Percentiles rank a stretch among this genome's conserved stretches.
Conservation (phyloP, 2,113 vertebrate species). For the cat (Felis catus) region F.catus_Fca126_mat1.0 CM031423.1:1407501-1408000, state of each 20-base stretch:
- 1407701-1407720: accelerated
- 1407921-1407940: background rate
- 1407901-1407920: background rate
- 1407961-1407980: background rate
- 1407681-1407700: background rate
- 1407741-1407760: background rate
- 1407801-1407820: background rate
- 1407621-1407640: background rate
- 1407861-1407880: background rate
- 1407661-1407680: background rate
- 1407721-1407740: background rate
- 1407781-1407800: background rate
- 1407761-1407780: background rate
- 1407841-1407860: background rate
- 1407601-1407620: accelerated
- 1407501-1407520: background rate
- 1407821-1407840: background rate
- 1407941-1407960: background rate
- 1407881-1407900: accelerated
- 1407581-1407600: background rate
- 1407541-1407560: background rate
- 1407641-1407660: background rate
- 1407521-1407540: background rate
- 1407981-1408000: accelerated
- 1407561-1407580: background rate